Evolutionary conservation across 2,888 invertebrate species (phyloP).

Genomic region (Nomada goodeniana): DNA sequence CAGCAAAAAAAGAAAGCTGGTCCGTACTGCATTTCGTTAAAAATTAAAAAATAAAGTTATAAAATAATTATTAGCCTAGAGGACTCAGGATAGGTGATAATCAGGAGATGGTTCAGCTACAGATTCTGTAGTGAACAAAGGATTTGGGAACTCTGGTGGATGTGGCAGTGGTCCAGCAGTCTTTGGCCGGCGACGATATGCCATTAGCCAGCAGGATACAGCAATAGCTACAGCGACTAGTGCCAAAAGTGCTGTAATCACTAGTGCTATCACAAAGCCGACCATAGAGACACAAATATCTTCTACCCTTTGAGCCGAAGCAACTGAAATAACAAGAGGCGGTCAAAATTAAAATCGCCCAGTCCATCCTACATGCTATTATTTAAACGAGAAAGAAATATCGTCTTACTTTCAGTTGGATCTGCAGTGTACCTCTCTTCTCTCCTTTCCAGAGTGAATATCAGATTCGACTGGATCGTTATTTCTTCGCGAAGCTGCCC

Average conservation of each 20-base stretch:
- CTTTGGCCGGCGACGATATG: conserved; percentile 94
- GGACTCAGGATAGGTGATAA: conserved; percentile 86
- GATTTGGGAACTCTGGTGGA: conserved; percentile 98
- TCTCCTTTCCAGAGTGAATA: conserved; percentile 94
- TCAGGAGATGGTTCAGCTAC: conserved; percentile 93
- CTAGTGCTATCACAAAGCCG: conserved; percentile 95
- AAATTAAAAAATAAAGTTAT: conserved; percentile 76
- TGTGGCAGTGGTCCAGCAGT: conserved; percentile 96
- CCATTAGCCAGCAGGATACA: conserved; percentile 98
- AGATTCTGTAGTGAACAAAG: conserved; percentile 94
- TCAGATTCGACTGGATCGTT: conserved; percentile 95
- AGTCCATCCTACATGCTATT: neutral
- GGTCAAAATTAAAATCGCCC: neutral
- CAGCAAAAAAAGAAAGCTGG: conserved; percentile 76
- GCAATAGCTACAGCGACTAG: conserved; percentile 97
- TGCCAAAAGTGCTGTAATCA: conserved; percentile 95
- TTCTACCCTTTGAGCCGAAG: conserved; percentile 87
- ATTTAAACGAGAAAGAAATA: neutral
- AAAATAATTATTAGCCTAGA: conserved; percentile 74
- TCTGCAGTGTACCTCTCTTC: conserved; percentile 91
- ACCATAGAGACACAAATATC: conserved; percentile 97
- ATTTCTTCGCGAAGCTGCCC: conserved; percentile 97
- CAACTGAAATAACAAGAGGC: conserved; percentile 82
- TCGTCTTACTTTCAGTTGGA: conserved; percentile 89
- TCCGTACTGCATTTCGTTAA: conserved; percentile 79